A percentile compares a stretch with the other conserved stretches of the same genome.
phyloP scores from a whole-genome alignment of 2,113 vertebrate species.

The Rhineura floridana region DNA sequence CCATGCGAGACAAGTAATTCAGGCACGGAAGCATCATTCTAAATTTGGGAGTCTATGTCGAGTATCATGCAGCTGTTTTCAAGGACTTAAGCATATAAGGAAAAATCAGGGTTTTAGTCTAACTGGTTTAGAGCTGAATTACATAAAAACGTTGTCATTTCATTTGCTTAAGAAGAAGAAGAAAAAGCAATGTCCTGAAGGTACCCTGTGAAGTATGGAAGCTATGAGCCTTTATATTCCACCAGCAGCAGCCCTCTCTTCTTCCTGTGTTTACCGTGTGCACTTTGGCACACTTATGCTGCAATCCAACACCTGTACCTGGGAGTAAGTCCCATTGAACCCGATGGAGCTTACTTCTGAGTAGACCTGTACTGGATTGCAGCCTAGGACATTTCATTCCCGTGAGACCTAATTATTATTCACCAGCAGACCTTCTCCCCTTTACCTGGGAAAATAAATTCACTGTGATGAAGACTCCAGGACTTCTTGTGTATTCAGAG shows the following conservation, averaged over 20 bases:
- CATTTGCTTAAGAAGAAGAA: conserved; percentile 39
- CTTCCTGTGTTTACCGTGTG: conserved; percentile 20
- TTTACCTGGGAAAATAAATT: conserved; percentile 62
- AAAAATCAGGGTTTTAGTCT: conserved; percentile 1
- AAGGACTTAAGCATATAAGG: neutral
- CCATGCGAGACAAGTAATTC: conserved; percentile 22
- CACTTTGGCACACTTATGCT: conserved; percentile 52
- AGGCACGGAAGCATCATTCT: conserved; percentile 5
- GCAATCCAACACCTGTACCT: too few relatives aligned
- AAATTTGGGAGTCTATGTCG: neutral
- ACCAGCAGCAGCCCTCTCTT: conserved; percentile 29
- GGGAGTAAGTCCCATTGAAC: too few relatives aligned
- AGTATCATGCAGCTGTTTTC: conserved; percentile 8
- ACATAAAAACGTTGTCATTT: conserved; percentile 13
- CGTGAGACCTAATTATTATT: conserved; percentile 60
- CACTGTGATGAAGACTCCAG: conserved; percentile 41
- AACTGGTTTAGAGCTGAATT: neutral
- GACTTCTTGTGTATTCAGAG: conserved; percentile 57
- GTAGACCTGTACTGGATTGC: too few relatives aligned
- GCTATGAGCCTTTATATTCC: conserved; percentile 35
- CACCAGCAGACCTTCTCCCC: conserved; percentile 47
- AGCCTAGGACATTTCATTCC: conserved; percentile 52
- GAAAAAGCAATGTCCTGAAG: conserved; percentile 11
- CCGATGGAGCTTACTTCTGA: too few relatives aligned
- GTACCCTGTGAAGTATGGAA: conserved; percentile 52